Evolutionary conservation across 1,140 invertebrate species (phyloP).

Genomic region (Saccostrea echinata): DNA sequence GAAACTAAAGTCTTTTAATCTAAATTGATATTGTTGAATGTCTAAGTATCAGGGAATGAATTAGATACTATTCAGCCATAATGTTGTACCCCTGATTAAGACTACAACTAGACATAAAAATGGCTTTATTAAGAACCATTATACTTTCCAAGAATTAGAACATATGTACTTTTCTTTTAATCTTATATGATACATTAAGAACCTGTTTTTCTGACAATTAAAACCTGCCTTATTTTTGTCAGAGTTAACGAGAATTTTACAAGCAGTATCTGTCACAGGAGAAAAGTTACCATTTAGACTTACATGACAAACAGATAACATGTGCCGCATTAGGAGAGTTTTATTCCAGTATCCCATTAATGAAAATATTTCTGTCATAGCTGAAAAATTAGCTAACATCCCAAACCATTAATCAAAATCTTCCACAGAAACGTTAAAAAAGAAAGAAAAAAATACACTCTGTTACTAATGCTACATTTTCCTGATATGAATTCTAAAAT

Average conservation of each 20-base stretch:
- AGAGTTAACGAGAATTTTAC: conserved; percentile 10
- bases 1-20: too few relatives aligned
- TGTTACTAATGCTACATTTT: conserved; percentile 3
- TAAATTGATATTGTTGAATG: too few relatives aligned
- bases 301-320: neutral
- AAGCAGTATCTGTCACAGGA: neutral
- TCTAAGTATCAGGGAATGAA: too few relatives aligned
- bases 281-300: neutral
- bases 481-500: conserved; percentile 20
- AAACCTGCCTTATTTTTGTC: neutral
- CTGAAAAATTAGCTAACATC: conserved; percentile 32
- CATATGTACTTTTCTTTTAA: neutral
- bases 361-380: conserved; percentile 27
- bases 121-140: neutral
- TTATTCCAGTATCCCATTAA: conserved; percentile 18
- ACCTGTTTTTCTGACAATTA: conserved; percentile 21
- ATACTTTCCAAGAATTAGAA: neutral
- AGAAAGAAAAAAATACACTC: neutral
- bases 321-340: neutral
- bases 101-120: neutral
- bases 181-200: neutral
- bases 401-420: neutral
- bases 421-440: neutral
- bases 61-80: too few relatives aligned
- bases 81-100: too few relatives aligned